phyloP scores from a whole-genome alignment of 1,140 invertebrate genomes.

The Wasmannia auropunctata region DNA sequence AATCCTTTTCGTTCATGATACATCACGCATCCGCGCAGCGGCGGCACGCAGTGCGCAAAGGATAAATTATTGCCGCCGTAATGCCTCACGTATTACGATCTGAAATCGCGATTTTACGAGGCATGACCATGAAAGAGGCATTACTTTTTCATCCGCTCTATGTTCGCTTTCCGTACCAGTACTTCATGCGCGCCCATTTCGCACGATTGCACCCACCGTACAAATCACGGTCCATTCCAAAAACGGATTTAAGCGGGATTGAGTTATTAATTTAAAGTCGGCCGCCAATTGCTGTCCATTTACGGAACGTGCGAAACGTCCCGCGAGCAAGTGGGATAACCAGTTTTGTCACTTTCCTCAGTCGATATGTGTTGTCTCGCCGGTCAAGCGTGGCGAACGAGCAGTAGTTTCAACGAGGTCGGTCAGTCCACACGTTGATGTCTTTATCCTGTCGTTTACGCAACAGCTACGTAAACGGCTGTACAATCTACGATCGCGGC shows the following conservation, averaged over 20 bases:
- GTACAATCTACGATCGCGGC: neutral
- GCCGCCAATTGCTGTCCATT: slow-evolving; percentile 36
- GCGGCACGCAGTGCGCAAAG: slow-evolving; percentile 24
- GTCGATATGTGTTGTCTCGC: slow-evolving; percentile 17
- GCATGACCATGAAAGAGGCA: slow-evolving; percentile 36
- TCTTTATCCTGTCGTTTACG: slow-evolving; percentile 41
- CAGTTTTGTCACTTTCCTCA: slow-evolving; percentile 63
- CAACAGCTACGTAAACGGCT: neutral
- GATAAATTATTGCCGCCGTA: slow-evolving; percentile 52
- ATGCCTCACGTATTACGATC: slow-evolving; percentile 44
- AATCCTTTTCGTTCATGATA: slow-evolving; percentile 34
- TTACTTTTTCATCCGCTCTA: slow-evolving; percentile 55
- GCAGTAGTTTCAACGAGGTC: slow-evolving; percentile 12
- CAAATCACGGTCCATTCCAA: slow-evolving; percentile 52
- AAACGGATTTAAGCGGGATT: slow-evolving; percentile 55
- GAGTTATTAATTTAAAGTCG: slow-evolving; percentile 65
- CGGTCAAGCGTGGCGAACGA: neutral
- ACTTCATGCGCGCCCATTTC: slow-evolving; percentile 48
- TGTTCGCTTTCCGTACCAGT: slow-evolving; percentile 30
- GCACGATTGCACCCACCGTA: slow-evolving; percentile 30
- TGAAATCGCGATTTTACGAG: slow-evolving; percentile 44
- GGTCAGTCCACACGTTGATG: slow-evolving; percentile 24
- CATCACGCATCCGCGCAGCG: slow-evolving; percentile 19
- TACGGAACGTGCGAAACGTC: neutral
- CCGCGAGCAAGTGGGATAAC: slow-evolving; percentile 53